Evolutionary conservation across 2,797 vertebrate genomes (phyloP), one percentile per base, ranked within the genome.

Genomic region (Hylomyscus alleni): DNA sequence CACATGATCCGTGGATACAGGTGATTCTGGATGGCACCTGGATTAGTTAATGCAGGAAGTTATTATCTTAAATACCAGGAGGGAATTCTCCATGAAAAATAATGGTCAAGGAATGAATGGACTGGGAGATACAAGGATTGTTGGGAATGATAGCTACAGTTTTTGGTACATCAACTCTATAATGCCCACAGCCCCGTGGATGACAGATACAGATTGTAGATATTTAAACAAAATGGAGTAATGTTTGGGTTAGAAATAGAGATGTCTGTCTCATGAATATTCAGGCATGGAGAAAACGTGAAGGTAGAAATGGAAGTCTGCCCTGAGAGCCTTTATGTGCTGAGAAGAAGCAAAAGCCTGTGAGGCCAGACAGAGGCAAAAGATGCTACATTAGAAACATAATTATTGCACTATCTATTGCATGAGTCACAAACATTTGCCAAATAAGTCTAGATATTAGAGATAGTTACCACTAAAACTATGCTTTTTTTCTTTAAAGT

Each of bases 11-110:
- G 3, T n/a, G 13, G 86, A 56, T 34, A 12, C 1, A 58, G 52
- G 47, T 29, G 31, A 75, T 60, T 78, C 54, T 90, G 54, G 77
- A 82, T 52, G 95, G 95, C 67, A 83, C n/a, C n/a, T 40, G 47
- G 12, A 81, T 76, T 81, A 31, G 6, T 44, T 62, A 77, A 85
- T 22, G 5, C 7, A 60, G 19, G 29, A 40, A 14, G 24, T 81
- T 62, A 52, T 85, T 62, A 62, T 50, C 13, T 44, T 72, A 90
- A 81, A 37, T 19, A 37, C 67, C 58, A 44, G 75, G 94, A 93
- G 7, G 75, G 75, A 83, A 90, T 80, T 76, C 52, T 44, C 65
- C 29, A 24, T 20, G 24, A 29, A 47, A 17, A 40, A 13, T 8
- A 47, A 22, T 62, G 17, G 22, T 19, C 26, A 6, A 6, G 67